Base-by-base conservation (phyloP, 2,888 invertebrate species). In the Muscina levida region DNA sequence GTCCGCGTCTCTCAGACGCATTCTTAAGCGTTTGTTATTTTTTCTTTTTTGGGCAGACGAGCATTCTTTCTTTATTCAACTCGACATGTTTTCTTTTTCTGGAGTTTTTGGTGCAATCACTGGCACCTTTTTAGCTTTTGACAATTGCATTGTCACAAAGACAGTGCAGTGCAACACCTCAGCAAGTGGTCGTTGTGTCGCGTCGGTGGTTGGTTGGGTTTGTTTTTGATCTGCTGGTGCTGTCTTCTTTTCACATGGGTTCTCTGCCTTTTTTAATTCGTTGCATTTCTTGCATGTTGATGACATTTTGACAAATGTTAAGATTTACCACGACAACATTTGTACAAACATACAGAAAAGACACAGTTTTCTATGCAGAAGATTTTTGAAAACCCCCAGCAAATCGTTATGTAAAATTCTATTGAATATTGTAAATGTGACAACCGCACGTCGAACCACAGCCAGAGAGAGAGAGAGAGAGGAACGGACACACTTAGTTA, bases 301-400 rank as follows among this genome's bases (percentile, higher is more conserved):
- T 79, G 75, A 76, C 72, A 76, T 72, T 44, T 72, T 66, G 76
- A 79, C 79, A 79, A 76, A 79, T 76, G 70, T 67, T 75, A 31
- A 46, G 59, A 71, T 75, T 65, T 65, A 68, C 68, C 56, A 59
- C 13, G 53, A 53, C 53, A 53, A 19, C 13, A 44, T 53, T 53
- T 53, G 53, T 15, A 57, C 31, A 57, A 37, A 31, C 57, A n/a
- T 26, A 13, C 26, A 57, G 53, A 13, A 53, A 13, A 22, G 53
- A 22, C 53, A 24, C 1, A 53, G 24, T 22, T 13, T 53, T 53
- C 24, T 22, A 53, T 53, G 22, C 53, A 53, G 1, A 22, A 13
- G 53, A 53, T 53, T 53, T n/a, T 22, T 24, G 53, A 53, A 53
- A 22, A 53, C 11, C 10, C 48, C 22, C 24, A 8, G 53, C 8